Conservation (phyloP, 2,113 vertebrate species). For the Gavialis gangeticus region DNA sequence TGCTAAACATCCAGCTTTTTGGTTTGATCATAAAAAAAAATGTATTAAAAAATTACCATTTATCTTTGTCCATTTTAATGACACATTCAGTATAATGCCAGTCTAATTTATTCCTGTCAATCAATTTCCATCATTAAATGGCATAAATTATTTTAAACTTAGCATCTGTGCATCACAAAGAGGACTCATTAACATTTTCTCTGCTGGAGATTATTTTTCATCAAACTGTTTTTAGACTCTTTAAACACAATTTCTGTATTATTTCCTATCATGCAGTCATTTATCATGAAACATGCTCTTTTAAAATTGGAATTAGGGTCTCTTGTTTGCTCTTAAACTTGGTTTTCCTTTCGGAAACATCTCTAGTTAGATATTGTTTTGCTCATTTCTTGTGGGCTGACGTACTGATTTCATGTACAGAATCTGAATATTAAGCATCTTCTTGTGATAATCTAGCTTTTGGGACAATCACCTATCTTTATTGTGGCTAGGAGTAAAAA, state of each 20-base stretch:
- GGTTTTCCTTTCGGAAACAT: not conserved
- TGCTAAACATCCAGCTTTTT: not conserved
- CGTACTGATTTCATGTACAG: not conserved
- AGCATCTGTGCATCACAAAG: not conserved
- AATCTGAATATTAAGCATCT: not conserved
- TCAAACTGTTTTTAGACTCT: not conserved
- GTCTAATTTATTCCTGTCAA: not conserved
- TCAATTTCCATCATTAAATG: constrained; percentile 2
- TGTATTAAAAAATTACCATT: not conserved
- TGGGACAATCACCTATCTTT: not conserved
- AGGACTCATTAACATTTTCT: not conserved
- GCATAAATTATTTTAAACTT: not conserved
- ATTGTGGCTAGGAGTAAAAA: not conserved
- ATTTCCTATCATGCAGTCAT: not conserved
- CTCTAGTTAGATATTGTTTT: not conserved
- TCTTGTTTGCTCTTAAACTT: not conserved
- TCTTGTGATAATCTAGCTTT: not conserved
- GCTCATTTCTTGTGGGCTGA: too few species aligned
- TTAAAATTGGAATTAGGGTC: not conserved
- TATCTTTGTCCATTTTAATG: not conserved
- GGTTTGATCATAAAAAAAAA: not conserved
- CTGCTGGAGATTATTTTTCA: not conserved
- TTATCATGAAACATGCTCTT: not conserved
- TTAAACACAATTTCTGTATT: not conserved
- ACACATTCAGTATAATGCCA: not conserved